phyloP scores from a whole-genome alignment of 2,888 invertebrate species.

The Agrenia bidenticulata region DNA sequence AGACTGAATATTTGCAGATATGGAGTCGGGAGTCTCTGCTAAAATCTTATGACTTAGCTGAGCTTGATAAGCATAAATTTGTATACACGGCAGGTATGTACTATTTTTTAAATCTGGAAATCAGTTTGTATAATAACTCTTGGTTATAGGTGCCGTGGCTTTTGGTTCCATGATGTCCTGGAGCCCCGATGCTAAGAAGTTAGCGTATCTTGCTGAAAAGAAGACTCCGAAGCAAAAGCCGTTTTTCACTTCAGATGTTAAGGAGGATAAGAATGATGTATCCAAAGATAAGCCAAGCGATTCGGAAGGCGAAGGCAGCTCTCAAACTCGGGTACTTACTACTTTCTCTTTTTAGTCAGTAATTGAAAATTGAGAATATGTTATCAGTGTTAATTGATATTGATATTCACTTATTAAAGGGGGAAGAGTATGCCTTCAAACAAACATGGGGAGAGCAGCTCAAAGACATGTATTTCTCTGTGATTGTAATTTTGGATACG shows the following conservation, averaged over 20 bases:
- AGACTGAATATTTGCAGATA: constrained; percentile 66
- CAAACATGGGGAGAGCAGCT: constrained; percentile 86
- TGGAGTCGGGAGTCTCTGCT: constrained; percentile 65
- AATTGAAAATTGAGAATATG: too few relatives aligned
- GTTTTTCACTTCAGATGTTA: constrained; percentile 58
- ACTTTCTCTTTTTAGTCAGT: too few relatives aligned
- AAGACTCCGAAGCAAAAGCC: constrained; percentile 72
- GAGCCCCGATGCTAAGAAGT: constrained; percentile 69
- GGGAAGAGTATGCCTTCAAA: constrained; percentile 69
- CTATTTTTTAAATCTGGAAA: constrained; percentile 43
- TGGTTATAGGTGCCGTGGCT: constrained; percentile 47
- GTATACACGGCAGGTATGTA: constrained; percentile 69
- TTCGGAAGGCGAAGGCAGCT: not conserved
- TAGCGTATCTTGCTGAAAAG: constrained; percentile 79
- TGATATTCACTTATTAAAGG: constrained; percentile 58
- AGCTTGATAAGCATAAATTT: constrained; percentile 75
- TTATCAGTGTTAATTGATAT: constrained; percentile 9
- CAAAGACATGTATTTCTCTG: constrained; percentile 70
- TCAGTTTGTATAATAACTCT: not conserved
- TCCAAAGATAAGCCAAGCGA: constrained; percentile 47
- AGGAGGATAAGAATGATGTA: constrained; percentile 9
- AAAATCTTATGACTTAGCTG: constrained; percentile 68
- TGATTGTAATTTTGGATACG: constrained; percentile 69
- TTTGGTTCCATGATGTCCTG: constrained; percentile 58
- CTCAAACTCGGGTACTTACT: too few relatives aligned